Percentiles rank a stretch among this genome's conserved stretches.
Conservation (phyloP, 2,797 vertebrate genomes). For the Anguilla megastoma region DNA sequence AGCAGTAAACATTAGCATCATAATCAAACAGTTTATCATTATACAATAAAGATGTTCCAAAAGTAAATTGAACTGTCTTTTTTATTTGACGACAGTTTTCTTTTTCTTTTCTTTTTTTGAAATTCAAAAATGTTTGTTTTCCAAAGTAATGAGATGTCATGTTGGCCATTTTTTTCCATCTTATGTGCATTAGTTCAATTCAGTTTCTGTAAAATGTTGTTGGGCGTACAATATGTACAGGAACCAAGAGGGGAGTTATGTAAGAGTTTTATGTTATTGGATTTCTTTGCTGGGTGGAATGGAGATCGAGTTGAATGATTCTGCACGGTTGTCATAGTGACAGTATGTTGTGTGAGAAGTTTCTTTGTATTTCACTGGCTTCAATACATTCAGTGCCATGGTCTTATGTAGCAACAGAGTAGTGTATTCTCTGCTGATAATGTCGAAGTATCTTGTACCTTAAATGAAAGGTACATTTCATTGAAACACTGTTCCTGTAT, state of each 20-base stretch:
- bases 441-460: background rate
- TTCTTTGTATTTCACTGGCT: constrained; percentile 72
- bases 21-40: background rate
- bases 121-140: background rate
- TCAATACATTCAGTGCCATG: constrained; percentile 62
- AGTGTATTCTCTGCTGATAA: constrained; percentile 1
- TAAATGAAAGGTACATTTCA: constrained; percentile 5
- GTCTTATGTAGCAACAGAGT: constrained; percentile 54
- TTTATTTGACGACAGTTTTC: background rate
- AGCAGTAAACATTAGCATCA: background rate
- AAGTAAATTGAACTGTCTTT: background rate
- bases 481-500: background rate
- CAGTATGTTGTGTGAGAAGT: constrained; percentile 75
- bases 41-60: background rate
- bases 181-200: background rate
- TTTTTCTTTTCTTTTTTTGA: background rate
- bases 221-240: constrained; percentile 60
- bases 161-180: background rate
- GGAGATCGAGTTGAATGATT: constrained; percentile 76
- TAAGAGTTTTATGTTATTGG: constrained; percentile 74
- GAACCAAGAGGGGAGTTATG: constrained; percentile 63
- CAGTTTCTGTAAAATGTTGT: constrained; percentile 14
- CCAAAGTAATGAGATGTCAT: background rate
- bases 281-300: constrained; percentile 73
- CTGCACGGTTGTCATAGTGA: constrained; percentile 79